Percentiles rank a stretch among this genome's conserved stretches.
These are phyloP conservation scores for Chirona hameri DNA, from an alignment of 2,888 invertebrate species.

Conservation along the genomic window DNA sequence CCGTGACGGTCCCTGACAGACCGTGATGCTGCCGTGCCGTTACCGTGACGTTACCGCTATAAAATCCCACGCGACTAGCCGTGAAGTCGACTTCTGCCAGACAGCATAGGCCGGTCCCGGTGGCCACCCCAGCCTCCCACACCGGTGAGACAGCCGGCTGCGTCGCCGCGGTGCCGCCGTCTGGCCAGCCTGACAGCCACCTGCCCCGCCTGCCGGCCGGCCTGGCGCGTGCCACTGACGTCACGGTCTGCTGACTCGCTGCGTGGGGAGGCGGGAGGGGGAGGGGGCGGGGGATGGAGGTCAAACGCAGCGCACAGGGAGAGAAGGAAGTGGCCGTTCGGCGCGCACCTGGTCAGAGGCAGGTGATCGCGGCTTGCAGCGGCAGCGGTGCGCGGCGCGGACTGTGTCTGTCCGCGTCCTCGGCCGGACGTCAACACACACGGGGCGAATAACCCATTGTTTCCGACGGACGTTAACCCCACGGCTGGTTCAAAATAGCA, in stretches of 20 bases:
- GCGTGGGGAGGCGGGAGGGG: background rate
- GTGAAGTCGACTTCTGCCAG: background rate
- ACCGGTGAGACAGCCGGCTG: background rate
- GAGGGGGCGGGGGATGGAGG: background rate
- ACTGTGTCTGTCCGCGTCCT: background rate
- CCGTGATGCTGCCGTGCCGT: background rate
- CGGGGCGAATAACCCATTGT: conserved; percentile 13
- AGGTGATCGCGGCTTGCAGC: background rate
- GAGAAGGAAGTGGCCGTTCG: conserved; percentile 2
- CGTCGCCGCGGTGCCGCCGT: background rate
- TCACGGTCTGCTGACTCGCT: background rate
- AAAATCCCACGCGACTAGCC: too few relatives aligned
- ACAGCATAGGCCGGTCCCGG: background rate
- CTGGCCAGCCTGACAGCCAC: background rate
- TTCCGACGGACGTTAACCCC: background rate
- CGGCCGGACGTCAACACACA: background rate
- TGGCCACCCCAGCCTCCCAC: background rate
- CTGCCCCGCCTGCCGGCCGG: background rate
- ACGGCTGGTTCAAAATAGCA: background rate
- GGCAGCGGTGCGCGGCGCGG: background rate
- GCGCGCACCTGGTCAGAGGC: background rate
- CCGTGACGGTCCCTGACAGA: too few relatives aligned
- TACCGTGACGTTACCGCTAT: background rate
- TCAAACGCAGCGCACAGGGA: background rate
- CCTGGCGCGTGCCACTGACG: conserved; percentile 1